These are phyloP conservation scores for Albula goreensis DNA, from an alignment of 2,113 vertebrate genomes.

Conservation along the genomic window DNA sequence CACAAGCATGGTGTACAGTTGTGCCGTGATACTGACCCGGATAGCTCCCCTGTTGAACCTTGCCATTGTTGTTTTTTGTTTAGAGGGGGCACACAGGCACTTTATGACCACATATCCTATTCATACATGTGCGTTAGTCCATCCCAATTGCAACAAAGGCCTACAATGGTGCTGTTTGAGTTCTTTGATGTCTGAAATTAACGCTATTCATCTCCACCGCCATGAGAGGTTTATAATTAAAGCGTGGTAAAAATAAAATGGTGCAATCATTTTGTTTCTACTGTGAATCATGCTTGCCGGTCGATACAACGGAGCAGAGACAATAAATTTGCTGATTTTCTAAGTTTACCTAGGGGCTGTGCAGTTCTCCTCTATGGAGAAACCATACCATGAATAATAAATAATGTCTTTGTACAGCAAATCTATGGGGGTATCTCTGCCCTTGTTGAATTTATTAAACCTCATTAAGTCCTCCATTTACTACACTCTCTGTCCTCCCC, in stretches of 20 bases:
- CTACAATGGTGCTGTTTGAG: constrained; percentile 36
- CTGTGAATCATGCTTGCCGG: constrained; percentile 35
- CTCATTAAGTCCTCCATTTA: constrained; percentile 24
- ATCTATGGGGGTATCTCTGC: background rate
- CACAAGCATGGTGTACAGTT: background rate
- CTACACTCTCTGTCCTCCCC: background rate
- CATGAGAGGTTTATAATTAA: constrained; percentile 56
- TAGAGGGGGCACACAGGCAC: background rate
- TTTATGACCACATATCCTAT: background rate
- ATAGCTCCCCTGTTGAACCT: background rate
- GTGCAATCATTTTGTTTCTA: constrained; percentile 44
- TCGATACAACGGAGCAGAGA: constrained; percentile 34
- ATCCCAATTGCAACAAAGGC: constrained; percentile 2
- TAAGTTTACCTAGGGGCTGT: constrained; percentile 32
- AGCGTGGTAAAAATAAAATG: constrained; percentile 50
- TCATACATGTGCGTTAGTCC: background rate
- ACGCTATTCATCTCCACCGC: constrained; percentile 52
- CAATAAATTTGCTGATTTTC: constrained; percentile 26
- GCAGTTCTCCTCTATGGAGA: background rate
- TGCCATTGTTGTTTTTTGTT: background rate
- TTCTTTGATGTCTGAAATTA: constrained; percentile 47
- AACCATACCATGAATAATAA: constrained; percentile 21
- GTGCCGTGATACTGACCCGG: background rate
- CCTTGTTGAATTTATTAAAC: constrained; percentile 34
- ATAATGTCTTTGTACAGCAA: constrained; percentile 19